These are phyloP conservation scores for Halcyon chelicuti DNA, from an alignment of 2,797 vertebrate genomes.

Conservation along the genomic window DNA sequence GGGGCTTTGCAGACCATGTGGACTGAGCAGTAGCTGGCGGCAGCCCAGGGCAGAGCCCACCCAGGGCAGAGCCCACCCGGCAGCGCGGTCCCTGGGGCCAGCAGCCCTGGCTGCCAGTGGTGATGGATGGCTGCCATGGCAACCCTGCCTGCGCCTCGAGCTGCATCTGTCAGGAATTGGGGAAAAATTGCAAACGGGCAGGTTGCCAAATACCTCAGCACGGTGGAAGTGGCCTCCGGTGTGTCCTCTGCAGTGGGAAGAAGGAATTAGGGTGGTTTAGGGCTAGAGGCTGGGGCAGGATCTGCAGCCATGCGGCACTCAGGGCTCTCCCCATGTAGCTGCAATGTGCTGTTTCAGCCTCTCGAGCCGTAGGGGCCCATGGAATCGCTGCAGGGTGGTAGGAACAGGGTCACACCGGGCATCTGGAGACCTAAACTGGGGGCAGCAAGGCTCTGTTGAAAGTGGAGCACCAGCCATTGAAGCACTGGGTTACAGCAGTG, in stretches of 20 bases:
- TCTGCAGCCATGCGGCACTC: background rate
- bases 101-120: background rate
- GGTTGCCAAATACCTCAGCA: background rate
- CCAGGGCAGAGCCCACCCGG: background rate
- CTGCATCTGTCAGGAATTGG: background rate
- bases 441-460: rapidly evolving
- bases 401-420: background rate
- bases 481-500: background rate
- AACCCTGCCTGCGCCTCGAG: background rate
- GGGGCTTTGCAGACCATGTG: background rate
- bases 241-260: background rate
- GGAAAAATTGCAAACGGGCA: background rate
- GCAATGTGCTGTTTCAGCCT: background rate
- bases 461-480: rapidly evolving
- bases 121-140: slow-evolving; percentile 58
- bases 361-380: rapidly evolving
- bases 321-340: background rate
- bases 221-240: background rate
- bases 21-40: background rate
- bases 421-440: background rate
- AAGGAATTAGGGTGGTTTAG: background rate
- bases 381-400: background rate
- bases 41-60: background rate
- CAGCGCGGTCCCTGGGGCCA: background rate
- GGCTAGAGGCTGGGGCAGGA: rapidly evolving